phyloP scores from a whole-genome alignment of 2,113 vertebrate species.

The Campylorhamphus procurvoides region DNA sequence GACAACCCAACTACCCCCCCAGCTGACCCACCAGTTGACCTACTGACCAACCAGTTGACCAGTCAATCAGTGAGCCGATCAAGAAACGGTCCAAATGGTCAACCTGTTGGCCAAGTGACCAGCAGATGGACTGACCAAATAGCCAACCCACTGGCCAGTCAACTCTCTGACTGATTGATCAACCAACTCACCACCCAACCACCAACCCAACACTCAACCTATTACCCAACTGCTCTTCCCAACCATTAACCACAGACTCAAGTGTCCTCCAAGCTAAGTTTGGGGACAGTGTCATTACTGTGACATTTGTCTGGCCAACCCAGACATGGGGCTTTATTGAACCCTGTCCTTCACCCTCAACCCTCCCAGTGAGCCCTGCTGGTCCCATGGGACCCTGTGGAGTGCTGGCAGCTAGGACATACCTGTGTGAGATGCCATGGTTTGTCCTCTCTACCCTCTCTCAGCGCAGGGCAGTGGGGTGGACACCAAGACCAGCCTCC shows the following conservation, averaged over 20 bases:
- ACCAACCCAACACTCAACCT: not conserved
- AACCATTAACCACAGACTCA: not conserved
- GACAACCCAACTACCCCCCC: accelerated
- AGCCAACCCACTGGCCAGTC: not conserved
- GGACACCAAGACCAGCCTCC: accelerated
- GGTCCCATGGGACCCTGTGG: accelerated
- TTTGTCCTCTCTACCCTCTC: not conserved
- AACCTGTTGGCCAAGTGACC: not conserved
- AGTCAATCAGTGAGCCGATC: not conserved
- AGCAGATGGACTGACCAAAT: not conserved
- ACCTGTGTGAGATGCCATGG: slow-evolving; percentile 18
- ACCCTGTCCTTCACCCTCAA: not conserved
- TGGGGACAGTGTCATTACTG: not conserved
- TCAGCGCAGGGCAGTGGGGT: accelerated
- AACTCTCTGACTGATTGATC: not conserved
- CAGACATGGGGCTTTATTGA: not conserved
- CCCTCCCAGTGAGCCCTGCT: not conserved
- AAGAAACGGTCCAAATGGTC: not conserved
- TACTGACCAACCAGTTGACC: not conserved
- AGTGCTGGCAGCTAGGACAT: not conserved
- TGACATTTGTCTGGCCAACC: not conserved
- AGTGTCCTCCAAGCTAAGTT: not conserved
- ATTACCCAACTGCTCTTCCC: not conserved
- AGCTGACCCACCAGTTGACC: not conserved
- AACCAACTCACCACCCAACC: not conserved